Base-by-base conservation (phyloP, 2,797 vertebrate species). In the Pipistrellus nathusii region DNA sequence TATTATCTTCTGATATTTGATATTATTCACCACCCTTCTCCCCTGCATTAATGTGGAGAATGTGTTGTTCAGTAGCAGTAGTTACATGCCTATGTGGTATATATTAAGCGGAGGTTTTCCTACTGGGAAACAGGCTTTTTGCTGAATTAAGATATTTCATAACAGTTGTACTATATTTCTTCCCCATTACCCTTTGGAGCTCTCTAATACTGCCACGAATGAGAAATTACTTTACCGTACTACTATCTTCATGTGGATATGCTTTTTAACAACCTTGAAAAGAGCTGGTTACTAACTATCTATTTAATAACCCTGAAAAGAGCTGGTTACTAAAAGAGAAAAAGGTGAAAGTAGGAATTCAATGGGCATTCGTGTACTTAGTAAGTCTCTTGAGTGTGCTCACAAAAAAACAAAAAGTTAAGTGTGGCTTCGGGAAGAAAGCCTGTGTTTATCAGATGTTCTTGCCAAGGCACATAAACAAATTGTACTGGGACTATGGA, bases 391-490 rank as follows among this genome's bases (percentile, higher is more conserved):
- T 72, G 78, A 81, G 95, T 95, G 66, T 91, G 88, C 87, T 96
- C 91, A 88, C 66, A 94, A 68, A 62, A 62, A 92, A 96, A 92
- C 76, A 96, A 77, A 57, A 96, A 96, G 32, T 68, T 68, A 57
- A 88, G 72, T 55, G 35, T 81, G 78, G 81, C 93, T 97, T 97
- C 41, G 62, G 73, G 90, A 95, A 87, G 66, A 75, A 92, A 95
- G 78, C 30, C 21, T 85, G 66, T 80, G 76, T 94, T 98, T 98
- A 97, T 97, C 96, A 96, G 97, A 82, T 25, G 17, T 95, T 95
- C 93, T 97, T 94, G 77, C 90, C 53, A 55, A 97, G 95, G 90
- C 0, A 0, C 97, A 97, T 97, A 97, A 97, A 96, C 96, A 98
- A 97, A 97, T 48, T 97, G 90, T 86, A 53, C 90, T 38, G 14